Conservation (phyloP, 2,797 vertebrate species). For the Aeoliscus strigatus region DNA sequence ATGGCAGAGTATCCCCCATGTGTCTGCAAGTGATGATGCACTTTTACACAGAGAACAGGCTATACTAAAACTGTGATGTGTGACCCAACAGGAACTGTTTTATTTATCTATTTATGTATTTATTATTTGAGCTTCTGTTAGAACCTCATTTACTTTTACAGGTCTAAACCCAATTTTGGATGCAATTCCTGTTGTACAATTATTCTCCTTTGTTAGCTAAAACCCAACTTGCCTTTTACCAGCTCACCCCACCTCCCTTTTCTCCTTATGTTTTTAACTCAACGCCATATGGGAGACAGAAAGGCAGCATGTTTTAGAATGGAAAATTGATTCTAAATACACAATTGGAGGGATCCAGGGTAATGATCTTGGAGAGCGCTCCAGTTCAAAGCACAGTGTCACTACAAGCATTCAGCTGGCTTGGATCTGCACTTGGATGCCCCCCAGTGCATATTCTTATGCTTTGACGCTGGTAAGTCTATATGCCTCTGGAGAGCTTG, state of each 20-base stretch:
- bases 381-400: conserved; percentile 40
- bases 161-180: conserved; percentile 53
- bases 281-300: conserved; percentile 27
- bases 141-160: conserved; percentile 50
- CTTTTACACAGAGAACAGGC: conserved; percentile 40
- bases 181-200: conserved; percentile 36
- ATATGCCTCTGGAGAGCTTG: conserved; percentile 55
- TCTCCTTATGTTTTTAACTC: not conserved
- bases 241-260: conserved; percentile 4
- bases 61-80: conserved; percentile 14
- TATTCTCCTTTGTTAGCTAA: conserved; percentile 21
- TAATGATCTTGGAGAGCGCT: conserved; percentile 37
- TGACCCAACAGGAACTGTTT: conserved; percentile 27
- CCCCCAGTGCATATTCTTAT: conserved; percentile 37
- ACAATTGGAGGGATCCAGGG: conserved; percentile 24
- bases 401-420: conserved; percentile 50
- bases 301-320: conserved; percentile 18
- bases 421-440: conserved; percentile 50
- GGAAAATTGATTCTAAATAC: conserved; percentile 66
- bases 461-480: conserved; percentile 54
- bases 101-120: conserved; percentile 23
- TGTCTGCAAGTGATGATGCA: conserved; percentile 43
- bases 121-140: too few species aligned
- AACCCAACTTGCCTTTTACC: conserved; percentile 6
- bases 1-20: conserved; percentile 47